phyloP scores from a whole-genome alignment of 2,113 vertebrate species.

The Scophthalmus maximus region DNA sequence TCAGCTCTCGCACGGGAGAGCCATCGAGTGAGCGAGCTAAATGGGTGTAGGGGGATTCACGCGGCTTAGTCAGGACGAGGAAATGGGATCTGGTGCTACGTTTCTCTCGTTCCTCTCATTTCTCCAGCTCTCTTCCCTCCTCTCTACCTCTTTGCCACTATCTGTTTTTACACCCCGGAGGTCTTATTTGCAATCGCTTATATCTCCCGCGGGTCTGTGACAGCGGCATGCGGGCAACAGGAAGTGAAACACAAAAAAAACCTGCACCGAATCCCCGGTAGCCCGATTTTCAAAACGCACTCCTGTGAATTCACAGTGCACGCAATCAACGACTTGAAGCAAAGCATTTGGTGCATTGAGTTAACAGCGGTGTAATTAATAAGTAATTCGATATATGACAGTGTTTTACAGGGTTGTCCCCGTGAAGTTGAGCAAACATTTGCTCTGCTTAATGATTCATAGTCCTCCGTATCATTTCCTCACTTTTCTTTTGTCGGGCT shows the following conservation, averaged over 20 bases:
- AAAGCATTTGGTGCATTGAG: conserved; percentile 18
- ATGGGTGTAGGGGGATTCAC: conserved; percentile 81
- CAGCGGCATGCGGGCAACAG: conserved; percentile 44
- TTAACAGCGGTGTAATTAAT: conserved; percentile 55
- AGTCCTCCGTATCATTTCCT: conserved; percentile 50
- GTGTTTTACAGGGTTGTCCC: conserved; percentile 47
- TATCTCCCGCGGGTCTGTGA: conserved; percentile 46
- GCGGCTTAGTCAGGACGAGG: conserved; percentile 82
- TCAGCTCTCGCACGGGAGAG: conserved; percentile 65
- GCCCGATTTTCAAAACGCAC: conserved; percentile 40
- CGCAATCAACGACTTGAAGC: conserved; percentile 17
- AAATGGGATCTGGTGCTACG: conserved; percentile 70
- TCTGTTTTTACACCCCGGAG: conserved; percentile 67
- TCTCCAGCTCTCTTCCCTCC: conserved; percentile 27
- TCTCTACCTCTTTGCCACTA: conserved; percentile 34
- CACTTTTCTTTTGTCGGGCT: conserved; percentile 48
- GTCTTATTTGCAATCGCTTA: conserved; percentile 67
- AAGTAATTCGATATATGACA: conserved; percentile 34
- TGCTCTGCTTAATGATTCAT: conserved; percentile 74
- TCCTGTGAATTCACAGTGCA: conserved; percentile 51
- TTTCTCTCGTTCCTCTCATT: conserved; percentile 72
- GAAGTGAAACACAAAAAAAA: conserved; percentile 50
- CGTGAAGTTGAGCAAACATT: conserved; percentile 69
- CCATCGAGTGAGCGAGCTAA: conserved; percentile 73
- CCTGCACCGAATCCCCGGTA: conserved; percentile 49